Evolutionary conservation across 2,888 invertebrate species (phyloP), one percentile per base, ranked within the genome.

Genomic region (Andricus curvator): DNA sequence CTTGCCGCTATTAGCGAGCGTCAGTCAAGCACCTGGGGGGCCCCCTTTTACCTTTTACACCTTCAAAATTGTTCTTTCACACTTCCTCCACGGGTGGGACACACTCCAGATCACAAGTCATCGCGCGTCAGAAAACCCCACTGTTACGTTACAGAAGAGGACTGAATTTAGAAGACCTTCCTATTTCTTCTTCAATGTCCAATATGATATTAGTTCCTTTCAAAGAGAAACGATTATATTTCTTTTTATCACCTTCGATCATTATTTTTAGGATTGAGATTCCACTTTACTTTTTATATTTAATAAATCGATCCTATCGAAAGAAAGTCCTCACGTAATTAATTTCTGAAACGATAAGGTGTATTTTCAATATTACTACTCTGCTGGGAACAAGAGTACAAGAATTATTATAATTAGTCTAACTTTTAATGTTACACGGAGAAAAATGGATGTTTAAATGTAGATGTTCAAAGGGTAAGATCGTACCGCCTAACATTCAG

Each of bases 1-100:
- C 88, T 87, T 87, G 87, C 88, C 87, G 86, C 89, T 88, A 90
- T 90, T 89, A 89, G 88, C 85, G 85, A 85, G 87, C 87, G 86
- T 87, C 87, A 85, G 85, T 88, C 86, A 83, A 82, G 82, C 86
- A 88, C 87, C 87, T 88, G 88, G 89, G 88, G 86, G 88, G 86
- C 84, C 86, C 80, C 81, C 79, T 85, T 80, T 84, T 56, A 56
- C 56, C 86, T 85, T 89, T 89, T 87, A 87, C 88, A 89, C 89
- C 88, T 89, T 86, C 84, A 84, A 89, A 87, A 88, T 88, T 84
- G 86, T 87, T 88, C 86, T 86, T 89, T 89, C 89, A 88, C 90
- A 87, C 90, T 88, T 88, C 82, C 77, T 67, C 85, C 78, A 66
- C 84, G 83, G 82, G 83, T 82, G 83, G 84, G 81, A 67, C 67